Percentiles rank a stretch among this genome's conserved stretches.
Evolutionary conservation across 1,140 invertebrate genomes (phyloP).

Genomic region (Homalodisca vitripennis): DNA sequence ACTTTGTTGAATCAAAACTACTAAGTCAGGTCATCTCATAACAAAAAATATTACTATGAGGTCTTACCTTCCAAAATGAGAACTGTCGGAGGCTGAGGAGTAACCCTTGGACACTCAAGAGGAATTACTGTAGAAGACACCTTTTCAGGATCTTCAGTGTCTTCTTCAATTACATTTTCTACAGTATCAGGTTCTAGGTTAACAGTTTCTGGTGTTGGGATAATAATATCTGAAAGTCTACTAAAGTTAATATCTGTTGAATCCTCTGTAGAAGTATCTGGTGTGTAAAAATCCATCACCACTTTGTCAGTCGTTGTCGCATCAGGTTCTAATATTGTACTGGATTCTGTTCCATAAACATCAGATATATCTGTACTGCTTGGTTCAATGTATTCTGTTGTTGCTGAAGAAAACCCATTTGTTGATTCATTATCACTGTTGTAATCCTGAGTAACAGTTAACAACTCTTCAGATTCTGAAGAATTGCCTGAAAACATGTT

Average conservation of each 20-base stretch:
- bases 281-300: too few relatives aligned
- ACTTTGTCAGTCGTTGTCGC: too few relatives aligned
- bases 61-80: conserved; percentile 74
- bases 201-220: background rate
- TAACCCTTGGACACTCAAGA: conserved; percentile 35
- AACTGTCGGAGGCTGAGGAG: conserved; percentile 66
- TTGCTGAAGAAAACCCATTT: background rate
- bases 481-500: conserved; percentile 34
- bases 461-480: conserved; percentile 24
- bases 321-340: background rate
- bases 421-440: conserved; percentile 9
- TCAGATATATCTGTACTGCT: background rate
- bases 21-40: too few relatives aligned
- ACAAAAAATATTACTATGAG: background rate
- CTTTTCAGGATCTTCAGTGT: background rate
- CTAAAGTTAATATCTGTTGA: too few relatives aligned
- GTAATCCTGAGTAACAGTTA: background rate
- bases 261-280: too few relatives aligned
- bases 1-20: too few relatives aligned
- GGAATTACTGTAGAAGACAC: conserved; percentile 1
- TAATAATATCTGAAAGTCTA: too few relatives aligned
- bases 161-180: conserved; percentile 10
- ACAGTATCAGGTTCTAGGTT: background rate
- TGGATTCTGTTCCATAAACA: background rate
- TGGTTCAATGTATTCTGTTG: background rate